Conservation (phyloP, 2,797 vertebrate genomes). For the Lagodon rhomboides region DNA sequence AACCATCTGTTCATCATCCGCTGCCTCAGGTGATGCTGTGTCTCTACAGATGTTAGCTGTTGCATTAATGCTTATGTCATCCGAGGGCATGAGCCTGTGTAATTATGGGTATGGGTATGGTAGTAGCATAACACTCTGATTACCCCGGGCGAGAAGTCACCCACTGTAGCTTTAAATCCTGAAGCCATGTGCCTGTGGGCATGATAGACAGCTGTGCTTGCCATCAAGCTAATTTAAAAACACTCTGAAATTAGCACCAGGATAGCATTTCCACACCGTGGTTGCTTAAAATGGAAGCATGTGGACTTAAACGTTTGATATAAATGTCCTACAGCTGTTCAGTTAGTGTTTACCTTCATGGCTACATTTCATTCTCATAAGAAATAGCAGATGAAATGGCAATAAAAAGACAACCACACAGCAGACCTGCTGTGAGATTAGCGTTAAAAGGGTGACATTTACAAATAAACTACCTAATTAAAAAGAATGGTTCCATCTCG, state of each 20-base stretch:
- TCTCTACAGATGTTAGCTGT: slow-evolving; percentile 2
- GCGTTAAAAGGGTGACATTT: not conserved
- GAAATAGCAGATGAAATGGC: not conserved
- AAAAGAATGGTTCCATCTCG: not conserved
- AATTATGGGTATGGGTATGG: not conserved
- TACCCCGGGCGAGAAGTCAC: not conserved
- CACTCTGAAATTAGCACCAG: slow-evolving; percentile 50
- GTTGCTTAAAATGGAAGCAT: slow-evolving; percentile 9
- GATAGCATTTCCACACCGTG: slow-evolving; percentile 29
- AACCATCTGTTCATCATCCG: not conserved
- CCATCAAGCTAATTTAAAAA: slow-evolving; percentile 54
- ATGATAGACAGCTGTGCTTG: slow-evolving; percentile 45
- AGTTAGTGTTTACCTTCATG: not conserved
- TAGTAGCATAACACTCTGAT: not conserved
- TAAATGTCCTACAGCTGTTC: not conserved
- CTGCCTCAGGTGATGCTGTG: not conserved
- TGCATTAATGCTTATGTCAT: not conserved
- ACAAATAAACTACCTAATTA: not conserved
- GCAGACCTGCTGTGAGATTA: not conserved
- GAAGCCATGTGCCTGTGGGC: not conserved
- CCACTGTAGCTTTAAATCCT: slow-evolving; percentile 42
- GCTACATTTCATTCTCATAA: not conserved
- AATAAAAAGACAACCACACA: not conserved
- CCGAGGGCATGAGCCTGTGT: slow-evolving; percentile 9
- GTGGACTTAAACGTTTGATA: not conserved